Evolutionary conservation across 1,140 invertebrate species (phyloP), one percentile per base, ranked within the genome.

Genomic region (Pseudomyrmex pallidus): DNA sequence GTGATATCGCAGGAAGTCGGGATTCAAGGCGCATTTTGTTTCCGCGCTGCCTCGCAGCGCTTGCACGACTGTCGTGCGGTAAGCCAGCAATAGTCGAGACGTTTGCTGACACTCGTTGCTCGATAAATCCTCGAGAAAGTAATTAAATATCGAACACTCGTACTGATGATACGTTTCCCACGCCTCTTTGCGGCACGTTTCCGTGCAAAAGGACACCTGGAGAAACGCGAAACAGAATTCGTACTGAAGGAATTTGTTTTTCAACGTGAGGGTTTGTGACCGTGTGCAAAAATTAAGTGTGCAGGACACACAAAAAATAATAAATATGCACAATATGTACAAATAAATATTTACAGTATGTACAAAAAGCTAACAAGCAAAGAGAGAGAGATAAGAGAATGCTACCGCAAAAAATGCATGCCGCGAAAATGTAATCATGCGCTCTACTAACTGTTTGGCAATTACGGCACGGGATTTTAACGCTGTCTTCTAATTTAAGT

Each of bases 71-170:
- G 95, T 94, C 66, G 94, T 95, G 89, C 96, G 94, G 59, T 95
- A 95, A 2, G 95, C 95, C 17, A 96, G 89, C 13, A 92, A 92
- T 83, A 87, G 93, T 92, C 94, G 95, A 87, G 91, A 94, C 82
- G 62, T 93, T 92, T 73, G 82, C 68, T 85, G 25, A 62, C 54
- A 22, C 35, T 48, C 56, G 17, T 59, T 54, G 48, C 84, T 87
- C 92, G 84, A 61, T 90, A 91, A 66, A 85, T 90, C 70, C 87
- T 91, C 78, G 86, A 88, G 72, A 92, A 96, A 93, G 70, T 90
- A 84, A 78, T 93, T 88, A 25, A 96, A 92, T 70, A 95, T 90
- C 22, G 82, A 82, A 87, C 96, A 96, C 87, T 96, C 96, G 64
- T 92, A 95, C 85, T 90, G 89, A 87, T 96, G 96, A 85, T 94